Evolutionary conservation across 2,797 vertebrate genomes (phyloP), one percentile per base, ranked within the genome.

Genomic region (Tangara arthus): DNA sequence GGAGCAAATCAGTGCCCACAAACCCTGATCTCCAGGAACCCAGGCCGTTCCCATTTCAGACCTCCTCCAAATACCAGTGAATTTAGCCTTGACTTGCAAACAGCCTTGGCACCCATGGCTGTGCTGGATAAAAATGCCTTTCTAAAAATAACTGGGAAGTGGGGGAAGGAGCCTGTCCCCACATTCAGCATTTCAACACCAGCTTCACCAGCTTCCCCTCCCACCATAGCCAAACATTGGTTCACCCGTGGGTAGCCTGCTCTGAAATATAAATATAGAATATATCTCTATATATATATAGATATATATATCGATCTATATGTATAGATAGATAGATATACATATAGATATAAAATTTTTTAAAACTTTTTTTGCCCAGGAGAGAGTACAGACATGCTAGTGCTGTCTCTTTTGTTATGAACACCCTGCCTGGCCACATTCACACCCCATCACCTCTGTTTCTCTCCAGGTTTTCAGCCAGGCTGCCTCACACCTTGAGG

Each of bases 71-170:
- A 52, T 8, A 66, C 35, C 83, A 44, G 32, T 3, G 50, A 87
- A 37, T 94, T 75, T n/a, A 66, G 42, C 42, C 30, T 56, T 46
- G 52, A 52, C 41, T 96, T 87, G 65, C 44, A 68, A 80, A 61
- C 30, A 94, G 87, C 76, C 84, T 77, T 89, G 93, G 94, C 89
- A 70, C 44, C 2, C 6, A 24, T n/a, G 2, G 3, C 56, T 24
- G 16, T 1, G 3, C 65, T 68, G 65, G 61, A 70, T 53, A 47
- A 59, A 87, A 89, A 76, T 11, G 27, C 17, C 73, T 47, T 89
- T 68, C 94, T 57, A 87, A 92, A 96, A 94, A 92, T 91, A 92
- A 56, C 44, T 3, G 3, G 15, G 30, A 80, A 87, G 7, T 76
- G 21, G 46, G 32, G 50, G 35, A 56, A 90, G 73, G 86, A 86